phyloP scores from a whole-genome alignment of 2,113 vertebrate species.

The pig (Sus scrofa) region T2T-Sscrofa CM000813.6:87527501-87528000 shows the following conservation, averaged over 20 bases:
- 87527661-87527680: neutral
- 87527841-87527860: conserved; percentile 88
- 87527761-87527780: conserved; percentile 72
- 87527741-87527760: too few relatives aligned
- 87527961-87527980: conserved; percentile 84
- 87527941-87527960: conserved; percentile 86
- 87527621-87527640: accelerated
- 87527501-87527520: conserved; percentile 84
- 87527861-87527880: conserved; percentile 85
- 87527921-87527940: conserved; percentile 89
- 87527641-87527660: neutral
- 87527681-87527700: neutral
- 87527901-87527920: conserved; percentile 87
- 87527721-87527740: accelerated
- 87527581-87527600: neutral
- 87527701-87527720: neutral
- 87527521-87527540: conserved; percentile 93
- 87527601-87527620: neutral
- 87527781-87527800: conserved; percentile 79
- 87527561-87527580: conserved; percentile 88
- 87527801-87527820: conserved; percentile 84
- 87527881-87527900: conserved; percentile 87
- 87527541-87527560: conserved; percentile 89
- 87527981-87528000: conserved; percentile 89
- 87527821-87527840: conserved; percentile 90